Conservation (phyloP, 2,797 vertebrate genomes). For the Clarias laeviceps region DNA sequence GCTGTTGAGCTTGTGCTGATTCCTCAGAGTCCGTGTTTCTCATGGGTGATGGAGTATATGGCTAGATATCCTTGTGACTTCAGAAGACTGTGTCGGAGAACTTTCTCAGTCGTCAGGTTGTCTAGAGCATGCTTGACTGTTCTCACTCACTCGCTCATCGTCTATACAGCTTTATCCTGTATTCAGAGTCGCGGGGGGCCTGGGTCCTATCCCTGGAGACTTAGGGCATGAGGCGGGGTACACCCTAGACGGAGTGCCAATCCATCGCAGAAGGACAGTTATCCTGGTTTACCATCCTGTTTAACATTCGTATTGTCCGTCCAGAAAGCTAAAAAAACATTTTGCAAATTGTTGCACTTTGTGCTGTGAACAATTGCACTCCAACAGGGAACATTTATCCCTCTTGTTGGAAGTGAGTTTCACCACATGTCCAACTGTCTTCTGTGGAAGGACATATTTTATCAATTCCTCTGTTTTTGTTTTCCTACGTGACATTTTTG, state of each 20-base stretch:
- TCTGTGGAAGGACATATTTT: neutral
- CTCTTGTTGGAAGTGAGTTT: neutral
- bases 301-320: neutral
- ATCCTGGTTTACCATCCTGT: neutral
- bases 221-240: too few relatives aligned
- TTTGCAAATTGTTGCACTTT: neutral
- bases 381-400: neutral
- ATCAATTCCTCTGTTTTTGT: constrained; percentile 1
- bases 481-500: neutral
- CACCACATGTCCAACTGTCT: neutral
- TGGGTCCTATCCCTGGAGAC: too few relatives aligned
- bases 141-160: neutral
- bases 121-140: neutral
- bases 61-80: neutral
- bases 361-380: neutral
- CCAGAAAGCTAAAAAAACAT: neutral
- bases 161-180: too few relatives aligned
- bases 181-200: too few relatives aligned
- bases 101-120: neutral
- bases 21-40: neutral
- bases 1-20: neutral
- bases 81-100: neutral
- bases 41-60: neutral
- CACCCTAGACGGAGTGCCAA: too few relatives aligned
- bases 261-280: neutral